Evolutionary conservation across 2,113 vertebrate genomes (phyloP).

Genomic region (Dasypus novemcinctus): DNA sequence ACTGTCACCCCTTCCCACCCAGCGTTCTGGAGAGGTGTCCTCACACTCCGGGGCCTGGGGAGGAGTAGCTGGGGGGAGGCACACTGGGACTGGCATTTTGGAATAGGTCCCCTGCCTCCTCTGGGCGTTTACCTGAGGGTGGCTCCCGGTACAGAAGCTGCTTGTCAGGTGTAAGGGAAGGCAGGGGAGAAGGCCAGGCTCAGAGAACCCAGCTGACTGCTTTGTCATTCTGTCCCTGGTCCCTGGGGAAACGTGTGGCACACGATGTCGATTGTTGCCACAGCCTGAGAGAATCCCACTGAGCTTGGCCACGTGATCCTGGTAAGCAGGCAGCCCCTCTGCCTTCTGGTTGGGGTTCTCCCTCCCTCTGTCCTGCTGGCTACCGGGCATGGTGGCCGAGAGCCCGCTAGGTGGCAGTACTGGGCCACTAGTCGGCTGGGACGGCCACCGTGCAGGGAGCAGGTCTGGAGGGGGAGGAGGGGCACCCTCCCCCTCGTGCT

Average conservation of each 20-base stretch:
- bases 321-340: not conserved
- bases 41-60: not conserved
- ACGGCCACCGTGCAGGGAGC: not conserved
- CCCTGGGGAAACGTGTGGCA: not conserved
- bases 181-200: not conserved
- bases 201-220: not conserved
- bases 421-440: constrained; percentile 47
- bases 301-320: not conserved
- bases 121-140: not conserved
- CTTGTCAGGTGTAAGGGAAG: not conserved
- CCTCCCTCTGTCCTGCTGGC: not conserved
- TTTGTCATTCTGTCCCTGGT: not conserved
- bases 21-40: not conserved
- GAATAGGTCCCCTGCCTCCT: not conserved
- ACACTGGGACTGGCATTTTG: not conserved
- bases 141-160: not conserved
- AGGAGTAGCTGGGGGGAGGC: not conserved
- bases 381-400: not conserved
- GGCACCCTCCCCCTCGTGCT: not conserved
- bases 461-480: not conserved
- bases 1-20: not conserved
- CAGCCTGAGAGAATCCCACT: not conserved
- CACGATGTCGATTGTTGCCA: not conserved
- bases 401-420: constrained; percentile 83
- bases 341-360: not conserved